Evolutionary conservation across 2,797 vertebrate genomes (phyloP).

Genomic region (Microcaecilia unicolor): DNA sequence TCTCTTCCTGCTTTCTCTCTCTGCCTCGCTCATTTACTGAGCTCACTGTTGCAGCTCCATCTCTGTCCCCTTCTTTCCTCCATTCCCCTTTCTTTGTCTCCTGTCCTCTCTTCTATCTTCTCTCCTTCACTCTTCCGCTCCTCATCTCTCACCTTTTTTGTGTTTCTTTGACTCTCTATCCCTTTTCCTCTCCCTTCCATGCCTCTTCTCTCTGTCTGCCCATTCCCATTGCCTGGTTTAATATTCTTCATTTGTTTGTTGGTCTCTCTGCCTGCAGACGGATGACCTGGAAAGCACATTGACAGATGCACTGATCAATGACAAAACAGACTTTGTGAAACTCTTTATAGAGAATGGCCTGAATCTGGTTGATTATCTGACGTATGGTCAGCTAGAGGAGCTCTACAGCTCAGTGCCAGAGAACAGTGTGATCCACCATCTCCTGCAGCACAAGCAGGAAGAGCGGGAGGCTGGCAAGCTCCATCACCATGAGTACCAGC

Average conservation of each 20-base stretch:
- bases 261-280: slow-evolving; percentile 46
- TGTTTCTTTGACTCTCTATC: too few relatives aligned
- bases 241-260: too few relatives aligned
- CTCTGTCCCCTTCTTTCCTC: too few relatives aligned
- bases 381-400: slow-evolving; percentile 53
- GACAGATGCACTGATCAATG: slow-evolving; percentile 72
- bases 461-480: slow-evolving; percentile 16
- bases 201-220: not conserved
- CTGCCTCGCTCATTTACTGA: too few relatives aligned
- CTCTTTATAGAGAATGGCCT: slow-evolving; percentile 77
- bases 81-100: too few relatives aligned
- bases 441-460: slow-evolving; percentile 50
- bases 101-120: too few relatives aligned
- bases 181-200: not conserved
- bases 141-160: not conserved
- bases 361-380: slow-evolving; percentile 72
- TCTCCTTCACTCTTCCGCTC: too few relatives aligned
- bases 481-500: not conserved
- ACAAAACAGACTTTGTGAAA: slow-evolving; percentile 80
- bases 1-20: too few relatives aligned
- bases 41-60: too few relatives aligned
- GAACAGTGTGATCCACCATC: slow-evolving; percentile 44
- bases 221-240: not conserved
- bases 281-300: slow-evolving; percentile 70
- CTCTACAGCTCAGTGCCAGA: slow-evolving; percentile 62